Evolutionary conservation across 2,113 vertebrate genomes (phyloP).

Genomic region (Pelecanus crispus): DNA sequence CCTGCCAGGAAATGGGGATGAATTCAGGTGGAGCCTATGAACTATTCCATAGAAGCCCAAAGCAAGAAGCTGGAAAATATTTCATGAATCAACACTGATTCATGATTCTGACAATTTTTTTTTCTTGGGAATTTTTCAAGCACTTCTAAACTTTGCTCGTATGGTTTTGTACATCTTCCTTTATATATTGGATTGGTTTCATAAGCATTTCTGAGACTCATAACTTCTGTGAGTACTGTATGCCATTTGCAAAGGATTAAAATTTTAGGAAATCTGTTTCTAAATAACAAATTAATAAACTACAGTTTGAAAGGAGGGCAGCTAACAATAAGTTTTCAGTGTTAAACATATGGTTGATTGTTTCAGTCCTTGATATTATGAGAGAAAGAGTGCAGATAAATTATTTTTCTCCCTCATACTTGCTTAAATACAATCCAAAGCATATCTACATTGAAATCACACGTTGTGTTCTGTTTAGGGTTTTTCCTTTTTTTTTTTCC

Average conservation of each 20-base stretch:
- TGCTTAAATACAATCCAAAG: not conserved
- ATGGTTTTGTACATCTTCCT: not conserved
- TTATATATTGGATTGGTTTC: not conserved
- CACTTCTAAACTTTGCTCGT: not conserved
- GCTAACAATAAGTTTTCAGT: not conserved
- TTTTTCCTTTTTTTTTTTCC: not conserved
- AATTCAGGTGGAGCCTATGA: not conserved
- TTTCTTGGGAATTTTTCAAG: not conserved
- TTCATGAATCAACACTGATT: not conserved
- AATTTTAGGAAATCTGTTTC: not conserved
- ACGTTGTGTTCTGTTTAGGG: not conserved
- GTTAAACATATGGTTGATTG: not conserved
- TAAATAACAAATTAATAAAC: not conserved
- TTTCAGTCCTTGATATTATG: not conserved
- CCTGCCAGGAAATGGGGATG: not conserved
- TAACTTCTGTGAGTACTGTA: not conserved
- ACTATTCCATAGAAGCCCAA: not conserved
- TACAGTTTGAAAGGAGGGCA: not conserved
- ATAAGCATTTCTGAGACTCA: not conserved
- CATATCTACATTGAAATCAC: not conserved
- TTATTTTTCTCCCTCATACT: not conserved
- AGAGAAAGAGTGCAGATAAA: not conserved
- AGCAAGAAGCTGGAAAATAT: not conserved
- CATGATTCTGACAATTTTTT: not conserved
- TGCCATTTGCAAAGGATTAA: not conserved